Percentiles rank a stretch among this genome's conserved stretches.
These are phyloP conservation scores for Thamnaconus septentrionalis DNA, from an alignment of 2,113 vertebrate genomes.

Conservation along the genomic window DNA sequence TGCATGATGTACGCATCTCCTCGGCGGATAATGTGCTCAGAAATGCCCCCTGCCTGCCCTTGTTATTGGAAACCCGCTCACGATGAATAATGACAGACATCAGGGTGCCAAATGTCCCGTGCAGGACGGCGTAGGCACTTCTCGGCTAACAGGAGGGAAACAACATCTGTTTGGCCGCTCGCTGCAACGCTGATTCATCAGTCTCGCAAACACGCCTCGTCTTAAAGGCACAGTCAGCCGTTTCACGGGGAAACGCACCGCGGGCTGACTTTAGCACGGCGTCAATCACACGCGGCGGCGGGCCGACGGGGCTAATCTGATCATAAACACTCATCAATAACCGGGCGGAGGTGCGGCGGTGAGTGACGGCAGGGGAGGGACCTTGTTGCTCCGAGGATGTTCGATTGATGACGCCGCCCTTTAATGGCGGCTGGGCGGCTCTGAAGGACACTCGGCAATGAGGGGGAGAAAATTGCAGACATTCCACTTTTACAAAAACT, in stretches of 20 bases:
- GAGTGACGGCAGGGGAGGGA: neutral
- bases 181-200: slow-evolving; percentile 73
- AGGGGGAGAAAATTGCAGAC: slow-evolving; percentile 39
- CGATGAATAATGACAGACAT: slow-evolving; percentile 79
- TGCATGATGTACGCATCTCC: slow-evolving; percentile 63
- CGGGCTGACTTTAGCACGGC: slow-evolving; percentile 18
- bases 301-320: slow-evolving; percentile 9
- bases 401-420: slow-evolving; percentile 31
- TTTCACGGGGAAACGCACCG: slow-evolving; percentile 31
- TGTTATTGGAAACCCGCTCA: slow-evolving; percentile 75
- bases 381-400: neutral
- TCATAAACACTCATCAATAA: slow-evolving; percentile 18
- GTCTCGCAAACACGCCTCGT: slow-evolving; percentile 53
- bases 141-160: slow-evolving; percentile 68
- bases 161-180: slow-evolving; percentile 78
- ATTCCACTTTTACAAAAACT: slow-evolving; percentile 47
- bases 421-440: slow-evolving; percentile 41
- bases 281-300: slow-evolving; percentile 34
- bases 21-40: slow-evolving; percentile 63
- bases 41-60: slow-evolving; percentile 76
- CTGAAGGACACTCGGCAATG: slow-evolving; percentile 50
- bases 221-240: slow-evolving; percentile 65
- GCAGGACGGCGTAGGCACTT: slow-evolving; percentile 72
- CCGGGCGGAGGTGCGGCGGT: neutral
- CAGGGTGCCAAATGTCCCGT: slow-evolving; percentile 80